Conservation (phyloP, 2,113 vertebrate genomes). For the Petroica traversi region DNA sequence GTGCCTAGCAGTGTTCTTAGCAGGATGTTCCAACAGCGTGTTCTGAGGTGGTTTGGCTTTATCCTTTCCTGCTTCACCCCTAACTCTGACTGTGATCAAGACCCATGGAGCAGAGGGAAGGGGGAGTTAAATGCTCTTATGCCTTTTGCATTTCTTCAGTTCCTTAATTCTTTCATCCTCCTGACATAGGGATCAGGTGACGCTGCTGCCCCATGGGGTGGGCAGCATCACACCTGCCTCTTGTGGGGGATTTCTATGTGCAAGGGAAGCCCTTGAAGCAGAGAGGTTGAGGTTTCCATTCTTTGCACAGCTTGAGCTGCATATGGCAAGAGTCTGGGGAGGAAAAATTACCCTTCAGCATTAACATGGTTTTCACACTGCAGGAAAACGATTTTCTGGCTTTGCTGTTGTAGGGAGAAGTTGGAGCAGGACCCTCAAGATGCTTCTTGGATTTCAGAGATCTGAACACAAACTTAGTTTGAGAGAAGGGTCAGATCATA, state of each 20-base stretch:
- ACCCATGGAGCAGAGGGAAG: not conserved
- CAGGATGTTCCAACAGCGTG: not conserved
- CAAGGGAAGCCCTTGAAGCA: not conserved
- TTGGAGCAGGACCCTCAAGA: not conserved
- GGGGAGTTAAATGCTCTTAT: not conserved
- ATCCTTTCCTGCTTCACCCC: not conserved
- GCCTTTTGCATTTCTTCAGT: not conserved
- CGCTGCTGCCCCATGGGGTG: not conserved
- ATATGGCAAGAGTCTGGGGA: not conserved
- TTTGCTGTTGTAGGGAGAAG: not conserved
- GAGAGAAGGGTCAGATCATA: not conserved
- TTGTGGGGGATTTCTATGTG: fast-evolving
- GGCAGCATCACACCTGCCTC: not conserved
- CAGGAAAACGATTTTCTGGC: not conserved
- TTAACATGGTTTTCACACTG: not conserved
- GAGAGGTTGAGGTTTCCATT: not conserved
- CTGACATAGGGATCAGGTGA: not conserved
- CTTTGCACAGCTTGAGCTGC: not conserved
- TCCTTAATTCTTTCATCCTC: not conserved
- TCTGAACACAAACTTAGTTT: not conserved
- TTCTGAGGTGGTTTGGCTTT: not conserved
- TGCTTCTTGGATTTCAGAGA: not conserved
- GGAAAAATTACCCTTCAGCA: not conserved
- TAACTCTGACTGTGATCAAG: not conserved
- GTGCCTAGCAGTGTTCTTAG: not conserved